Evolutionary conservation across 1,140 invertebrate genomes (phyloP).

Genomic region (Bathynomus jamesi): DNA sequence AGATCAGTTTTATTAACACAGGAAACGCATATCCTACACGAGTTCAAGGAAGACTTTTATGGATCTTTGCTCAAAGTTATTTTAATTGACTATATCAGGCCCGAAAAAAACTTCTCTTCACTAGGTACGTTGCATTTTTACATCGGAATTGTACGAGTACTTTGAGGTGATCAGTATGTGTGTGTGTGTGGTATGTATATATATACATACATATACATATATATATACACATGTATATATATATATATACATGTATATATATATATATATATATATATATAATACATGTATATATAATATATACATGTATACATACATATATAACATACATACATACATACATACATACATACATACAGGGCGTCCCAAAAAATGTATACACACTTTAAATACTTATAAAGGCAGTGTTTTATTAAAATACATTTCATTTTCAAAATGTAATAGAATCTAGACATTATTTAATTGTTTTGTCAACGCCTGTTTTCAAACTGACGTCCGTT

Average conservation of each 20-base stretch:
- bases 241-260: neutral
- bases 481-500: too few relatives aligned
- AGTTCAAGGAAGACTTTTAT: slow-evolving; percentile 81
- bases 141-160: neutral
- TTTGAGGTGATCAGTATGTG: neutral
- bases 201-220: neutral
- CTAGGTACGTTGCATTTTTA: slow-evolving; percentile 48
- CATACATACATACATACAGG: too few relatives aligned
- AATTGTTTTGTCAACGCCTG: too few relatives aligned
- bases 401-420: too few relatives aligned
- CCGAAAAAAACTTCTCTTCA: slow-evolving; percentile 71
- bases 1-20: slow-evolving; percentile 42
- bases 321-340: too few relatives aligned
- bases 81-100: slow-evolving; percentile 71
- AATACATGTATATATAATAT: too few relatives aligned
- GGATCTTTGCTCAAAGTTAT: slow-evolving; percentile 67
- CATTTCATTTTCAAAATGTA: too few relatives aligned
- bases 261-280: neutral
- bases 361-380: too few relatives aligned
- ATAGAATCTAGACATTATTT: too few relatives aligned
- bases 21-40: slow-evolving; percentile 85
- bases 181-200: neutral
- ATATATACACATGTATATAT: neutral
- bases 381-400: too few relatives aligned
- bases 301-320: too few relatives aligned